phyloP scores from a whole-genome alignment of 1,140 invertebrate species.

The Cepaea nemoralis region DNA sequence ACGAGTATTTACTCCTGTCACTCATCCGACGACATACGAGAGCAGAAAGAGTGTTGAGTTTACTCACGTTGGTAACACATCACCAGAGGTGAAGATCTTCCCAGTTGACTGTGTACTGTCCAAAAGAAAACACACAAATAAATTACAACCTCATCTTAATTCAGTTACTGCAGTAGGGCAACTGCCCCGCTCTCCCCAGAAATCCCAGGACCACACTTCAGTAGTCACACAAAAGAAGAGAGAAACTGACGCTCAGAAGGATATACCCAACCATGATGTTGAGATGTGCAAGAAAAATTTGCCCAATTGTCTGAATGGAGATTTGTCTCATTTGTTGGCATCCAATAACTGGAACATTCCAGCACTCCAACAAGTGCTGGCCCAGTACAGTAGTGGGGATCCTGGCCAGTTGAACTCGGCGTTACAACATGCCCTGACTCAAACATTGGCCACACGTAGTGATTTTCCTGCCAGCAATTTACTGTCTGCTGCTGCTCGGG shows the following conservation, averaged over 20 bases:
- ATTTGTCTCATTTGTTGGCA: conserved; percentile 21
- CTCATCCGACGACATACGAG: neutral
- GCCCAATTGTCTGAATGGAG: conserved; percentile 5
- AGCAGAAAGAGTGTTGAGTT: neutral
- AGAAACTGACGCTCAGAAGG: neutral
- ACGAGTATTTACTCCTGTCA: conserved; percentile 3
- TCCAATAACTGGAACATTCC: conserved; percentile 39
- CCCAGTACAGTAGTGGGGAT: conserved; percentile 19
- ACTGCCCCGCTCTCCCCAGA: too few relatives aligned
- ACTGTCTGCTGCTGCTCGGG: conserved; percentile 19
- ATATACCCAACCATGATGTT: neutral
- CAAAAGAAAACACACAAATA: too few relatives aligned
- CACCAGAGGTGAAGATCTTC: neutral
- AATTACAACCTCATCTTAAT: too few relatives aligned
- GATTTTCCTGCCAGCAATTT: conserved; percentile 37
- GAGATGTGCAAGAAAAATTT: neutral
- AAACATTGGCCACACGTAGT: neutral
- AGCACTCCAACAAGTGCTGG: conserved; percentile 30
- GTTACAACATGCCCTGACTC: conserved; percentile 17
- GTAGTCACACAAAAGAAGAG: too few relatives aligned
- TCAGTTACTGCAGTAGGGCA: too few relatives aligned
- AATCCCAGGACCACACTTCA: neutral
- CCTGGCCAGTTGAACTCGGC: conserved; percentile 6
- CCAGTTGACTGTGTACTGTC: neutral
- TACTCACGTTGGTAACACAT: neutral